Conservation (phyloP, 1,140 invertebrate genomes). For the Portunus trituberculatus region DNA sequence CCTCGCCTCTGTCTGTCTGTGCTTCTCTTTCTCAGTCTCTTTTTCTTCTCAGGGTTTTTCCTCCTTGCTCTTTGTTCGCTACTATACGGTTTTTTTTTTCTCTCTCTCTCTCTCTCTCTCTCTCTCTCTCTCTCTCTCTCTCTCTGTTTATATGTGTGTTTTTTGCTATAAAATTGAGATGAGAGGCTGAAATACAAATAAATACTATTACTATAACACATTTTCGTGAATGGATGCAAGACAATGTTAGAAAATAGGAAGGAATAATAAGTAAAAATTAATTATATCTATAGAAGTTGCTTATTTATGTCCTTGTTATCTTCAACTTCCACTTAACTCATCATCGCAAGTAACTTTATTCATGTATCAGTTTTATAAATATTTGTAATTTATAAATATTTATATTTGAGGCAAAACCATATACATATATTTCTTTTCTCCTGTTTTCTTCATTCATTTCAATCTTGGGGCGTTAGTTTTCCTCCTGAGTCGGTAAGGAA, state of each 20-base stretch:
- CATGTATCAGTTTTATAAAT: no score
- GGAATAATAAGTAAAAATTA: not conserved
- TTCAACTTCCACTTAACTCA: not conserved
- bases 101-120: conserved; percentile 11
- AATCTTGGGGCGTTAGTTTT: no score
- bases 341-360: no score
- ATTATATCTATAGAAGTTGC: not conserved
- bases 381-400: no score
- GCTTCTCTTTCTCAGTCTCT: no score
- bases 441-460: no score
- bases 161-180: not conserved
- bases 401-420: no score
- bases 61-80: not conserved
- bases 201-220: not conserved
- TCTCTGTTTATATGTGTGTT: not conserved
- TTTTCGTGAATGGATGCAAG: not conserved
- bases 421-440: no score
- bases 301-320: not conserved
- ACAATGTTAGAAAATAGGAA: not conserved
- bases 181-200: not conserved
- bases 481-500: no score
- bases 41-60: not conserved
- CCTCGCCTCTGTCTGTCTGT: no score
- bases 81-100: not conserved
- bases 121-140: conserved; percentile 13